These are phyloP conservation scores for Rhyacichthys aspro DNA, from an alignment of 2,797 vertebrate genomes.

Conservation along the genomic window DNA sequence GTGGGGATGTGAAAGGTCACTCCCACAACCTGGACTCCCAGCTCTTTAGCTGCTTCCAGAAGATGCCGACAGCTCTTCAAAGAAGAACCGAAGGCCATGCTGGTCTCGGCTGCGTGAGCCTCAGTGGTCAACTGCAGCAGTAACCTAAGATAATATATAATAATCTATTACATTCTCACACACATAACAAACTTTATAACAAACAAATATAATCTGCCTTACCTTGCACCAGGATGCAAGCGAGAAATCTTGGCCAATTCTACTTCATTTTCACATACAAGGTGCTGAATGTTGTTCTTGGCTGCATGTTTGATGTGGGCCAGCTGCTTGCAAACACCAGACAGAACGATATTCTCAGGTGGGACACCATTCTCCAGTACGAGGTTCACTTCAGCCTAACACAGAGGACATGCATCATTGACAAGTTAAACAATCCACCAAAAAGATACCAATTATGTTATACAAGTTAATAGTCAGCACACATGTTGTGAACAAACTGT, in stretches of 20 bases:
- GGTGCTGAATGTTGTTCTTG: constrained; percentile 89
- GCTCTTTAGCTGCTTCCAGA: constrained; percentile 92
- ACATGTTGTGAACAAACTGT: constrained; percentile 36
- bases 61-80: constrained; percentile 95
- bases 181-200: no score
- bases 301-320: constrained; percentile 95
- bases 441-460: constrained; percentile 17
- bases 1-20: constrained; percentile 93
- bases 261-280: constrained; percentile 92
- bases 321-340: constrained; percentile 94
- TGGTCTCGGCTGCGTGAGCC: constrained; percentile 90
- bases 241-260: constrained; percentile 96
- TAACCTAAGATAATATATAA: constrained; percentile 82
- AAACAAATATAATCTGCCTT: constrained; percentile 55
- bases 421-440: constrained; percentile 8
- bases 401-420: neutral
- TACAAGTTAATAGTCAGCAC: constrained; percentile 28
- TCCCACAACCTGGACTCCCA: constrained; percentile 90
- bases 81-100: constrained; percentile 93
- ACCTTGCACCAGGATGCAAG: constrained; percentile 91
- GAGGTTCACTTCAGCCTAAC: constrained; percentile 90
- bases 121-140: constrained; percentile 96
- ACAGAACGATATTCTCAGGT: constrained; percentile 92
- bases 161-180: no score
- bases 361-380: constrained; percentile 90